Conservation (phyloP, 2,113 vertebrate genomes). For the Colossoma macropomum region DNA sequence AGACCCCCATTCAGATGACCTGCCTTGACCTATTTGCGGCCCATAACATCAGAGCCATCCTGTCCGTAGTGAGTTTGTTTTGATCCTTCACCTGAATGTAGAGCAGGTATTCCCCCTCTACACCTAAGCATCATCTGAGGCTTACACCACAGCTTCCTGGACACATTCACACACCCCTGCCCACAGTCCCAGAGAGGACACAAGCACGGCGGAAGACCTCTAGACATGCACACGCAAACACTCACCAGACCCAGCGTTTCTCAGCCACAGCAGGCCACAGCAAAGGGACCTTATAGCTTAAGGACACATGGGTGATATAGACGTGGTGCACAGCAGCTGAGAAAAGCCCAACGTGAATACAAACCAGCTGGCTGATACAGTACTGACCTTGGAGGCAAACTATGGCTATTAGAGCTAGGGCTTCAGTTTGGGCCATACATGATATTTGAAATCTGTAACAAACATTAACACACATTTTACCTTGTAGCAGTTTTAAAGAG, state of each 20-base stretch:
- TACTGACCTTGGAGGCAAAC: background rate
- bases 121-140: background rate
- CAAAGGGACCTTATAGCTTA: constrained; percentile 61
- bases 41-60: background rate
- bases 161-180: constrained; percentile 30
- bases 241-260: constrained; percentile 17
- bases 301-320: background rate
- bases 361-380: background rate
- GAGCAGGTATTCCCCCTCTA: background rate
- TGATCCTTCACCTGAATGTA: background rate
- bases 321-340: background rate
- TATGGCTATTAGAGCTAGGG: too few species aligned
- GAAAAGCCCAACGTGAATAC: background rate
- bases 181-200: constrained; percentile 57
- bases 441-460: too few species aligned
- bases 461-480: too few species aligned
- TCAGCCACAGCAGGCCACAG: constrained; percentile 63
- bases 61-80: background rate
- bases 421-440: too few species aligned
- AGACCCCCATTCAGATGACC: too few species aligned
- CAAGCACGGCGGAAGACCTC: constrained; percentile 30
- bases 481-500: too few species aligned
- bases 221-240: constrained; percentile 23
- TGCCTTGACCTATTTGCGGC: background rate
- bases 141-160: constrained; percentile 67